Conservation (phyloP, 2,113 vertebrate species). For the Pseudolaguvia tuberculata region DNA sequence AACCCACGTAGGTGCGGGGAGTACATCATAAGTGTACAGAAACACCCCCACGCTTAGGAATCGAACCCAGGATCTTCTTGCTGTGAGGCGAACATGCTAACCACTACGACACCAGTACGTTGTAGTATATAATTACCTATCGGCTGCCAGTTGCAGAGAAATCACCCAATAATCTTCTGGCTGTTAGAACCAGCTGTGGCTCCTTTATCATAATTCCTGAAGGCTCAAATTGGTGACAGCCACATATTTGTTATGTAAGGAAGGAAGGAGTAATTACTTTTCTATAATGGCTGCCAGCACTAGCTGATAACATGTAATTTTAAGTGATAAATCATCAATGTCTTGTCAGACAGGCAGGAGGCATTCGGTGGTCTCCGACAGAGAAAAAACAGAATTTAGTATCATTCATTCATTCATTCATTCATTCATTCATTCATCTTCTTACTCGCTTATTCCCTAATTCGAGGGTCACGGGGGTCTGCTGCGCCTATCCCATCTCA, state of each 20-base stretch:
- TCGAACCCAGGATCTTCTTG: no score
- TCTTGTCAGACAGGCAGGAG: constrained; percentile 1
- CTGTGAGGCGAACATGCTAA: no score
- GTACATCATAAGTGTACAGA: no score
- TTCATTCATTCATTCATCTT: not conserved
- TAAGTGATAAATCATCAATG: constrained; percentile 46
- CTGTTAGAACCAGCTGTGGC: not conserved
- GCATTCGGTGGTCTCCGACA: not conserved
- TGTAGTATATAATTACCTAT: not conserved
- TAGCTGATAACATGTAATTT: constrained; percentile 37
- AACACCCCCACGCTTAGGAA: no score
- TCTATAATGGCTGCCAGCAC: constrained; percentile 26
- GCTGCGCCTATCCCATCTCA: no score
- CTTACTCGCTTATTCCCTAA: no score
- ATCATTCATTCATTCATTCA: not conserved
- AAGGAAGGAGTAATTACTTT: constrained; percentile 42
- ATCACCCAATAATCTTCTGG: constrained; percentile 12
- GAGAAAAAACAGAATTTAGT: not conserved
- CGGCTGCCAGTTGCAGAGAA: constrained; percentile 2
- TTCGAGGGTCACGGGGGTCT: no score
- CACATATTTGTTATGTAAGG: constrained; percentile 41
- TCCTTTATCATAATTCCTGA: constrained; percentile 36
- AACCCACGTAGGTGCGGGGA: no score
- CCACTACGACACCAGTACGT: no score
- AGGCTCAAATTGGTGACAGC: not conserved